Conservation (phyloP, 2,113 vertebrate genomes). For the Bambusicola thoracicus region DNA sequence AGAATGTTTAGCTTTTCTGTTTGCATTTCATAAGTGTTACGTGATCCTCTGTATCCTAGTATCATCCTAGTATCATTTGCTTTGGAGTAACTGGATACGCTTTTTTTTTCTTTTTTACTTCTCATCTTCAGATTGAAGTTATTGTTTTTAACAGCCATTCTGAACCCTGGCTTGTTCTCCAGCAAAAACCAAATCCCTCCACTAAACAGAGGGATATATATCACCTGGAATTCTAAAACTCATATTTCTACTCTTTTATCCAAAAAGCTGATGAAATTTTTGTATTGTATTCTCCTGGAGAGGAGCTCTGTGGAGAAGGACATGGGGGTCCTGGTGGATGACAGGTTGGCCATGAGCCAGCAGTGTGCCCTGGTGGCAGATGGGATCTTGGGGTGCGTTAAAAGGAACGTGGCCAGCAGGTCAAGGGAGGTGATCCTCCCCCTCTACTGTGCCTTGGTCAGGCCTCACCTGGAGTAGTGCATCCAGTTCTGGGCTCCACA, state of each 20-base stretch:
- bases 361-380: too few relatives aligned
- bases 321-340: too few relatives aligned
- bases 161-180: background rate
- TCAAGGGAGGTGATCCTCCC: too few relatives aligned
- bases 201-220: background rate
- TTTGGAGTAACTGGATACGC: background rate
- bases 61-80: too few relatives aligned
- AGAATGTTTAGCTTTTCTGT: background rate
- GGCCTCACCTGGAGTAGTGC: too few relatives aligned
- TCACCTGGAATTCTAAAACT: background rate
- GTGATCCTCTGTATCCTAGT: background rate
- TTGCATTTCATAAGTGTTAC: background rate
- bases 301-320: too few relatives aligned
- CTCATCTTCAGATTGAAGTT: background rate
- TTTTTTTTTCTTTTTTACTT: background rate
- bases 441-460: too few relatives aligned
- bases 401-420: too few relatives aligned
- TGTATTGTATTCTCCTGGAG: background rate
- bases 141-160: background rate
- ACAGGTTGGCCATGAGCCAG: too few relatives aligned
- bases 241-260: background rate
- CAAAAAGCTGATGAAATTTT: background rate
- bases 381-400: too few relatives aligned
- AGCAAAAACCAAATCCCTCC: background rate
- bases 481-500: too few relatives aligned